phyloP scores from a whole-genome alignment of 2,888 invertebrate species.

The Pterobdella sp. region DNA sequence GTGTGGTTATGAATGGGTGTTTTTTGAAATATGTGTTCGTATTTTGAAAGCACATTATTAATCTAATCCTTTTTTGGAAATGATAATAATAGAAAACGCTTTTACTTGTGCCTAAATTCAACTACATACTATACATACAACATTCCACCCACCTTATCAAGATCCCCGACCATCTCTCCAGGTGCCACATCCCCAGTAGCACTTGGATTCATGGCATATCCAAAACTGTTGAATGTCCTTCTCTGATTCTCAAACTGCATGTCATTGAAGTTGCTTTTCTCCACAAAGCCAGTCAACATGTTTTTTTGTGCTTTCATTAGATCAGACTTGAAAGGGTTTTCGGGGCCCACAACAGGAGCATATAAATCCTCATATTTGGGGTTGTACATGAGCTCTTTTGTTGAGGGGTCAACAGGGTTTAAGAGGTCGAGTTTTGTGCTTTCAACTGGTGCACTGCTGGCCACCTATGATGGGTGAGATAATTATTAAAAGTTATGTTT shows the following conservation, averaged over 20 bases:
- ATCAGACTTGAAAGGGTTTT: conserved; percentile 82
- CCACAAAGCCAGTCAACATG: conserved; percentile 80
- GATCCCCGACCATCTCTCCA: conserved; percentile 58
- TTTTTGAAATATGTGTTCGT: not conserved
- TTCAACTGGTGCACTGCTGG: not conserved
- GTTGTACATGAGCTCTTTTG: conserved; percentile 70
- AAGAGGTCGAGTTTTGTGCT: not conserved
- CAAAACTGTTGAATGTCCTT: conserved; percentile 65
- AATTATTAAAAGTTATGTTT: too few relatives aligned
- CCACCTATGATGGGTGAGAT: not conserved
- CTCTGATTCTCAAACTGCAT: conserved; percentile 96
- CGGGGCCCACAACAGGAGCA: conserved; percentile 77
- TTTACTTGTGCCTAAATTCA: too few relatives aligned
- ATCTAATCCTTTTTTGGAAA: too few relatives aligned
- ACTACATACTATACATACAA: not conserved
- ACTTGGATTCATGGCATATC: conserved; percentile 89
- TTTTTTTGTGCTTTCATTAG: conserved; percentile 73
- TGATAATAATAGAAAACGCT: too few relatives aligned
- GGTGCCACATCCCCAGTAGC: conserved; percentile 60
- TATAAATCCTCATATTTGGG: conserved; percentile 89
- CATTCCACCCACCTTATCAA: conserved; percentile 58
- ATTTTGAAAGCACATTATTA: too few relatives aligned
- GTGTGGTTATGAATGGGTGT: not conserved
- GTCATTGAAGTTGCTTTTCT: conserved; percentile 85
- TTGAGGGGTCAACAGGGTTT: not conserved